Conservation (phyloP, 2,888 invertebrate genomes). For the Chorisops tibialis region DNA sequence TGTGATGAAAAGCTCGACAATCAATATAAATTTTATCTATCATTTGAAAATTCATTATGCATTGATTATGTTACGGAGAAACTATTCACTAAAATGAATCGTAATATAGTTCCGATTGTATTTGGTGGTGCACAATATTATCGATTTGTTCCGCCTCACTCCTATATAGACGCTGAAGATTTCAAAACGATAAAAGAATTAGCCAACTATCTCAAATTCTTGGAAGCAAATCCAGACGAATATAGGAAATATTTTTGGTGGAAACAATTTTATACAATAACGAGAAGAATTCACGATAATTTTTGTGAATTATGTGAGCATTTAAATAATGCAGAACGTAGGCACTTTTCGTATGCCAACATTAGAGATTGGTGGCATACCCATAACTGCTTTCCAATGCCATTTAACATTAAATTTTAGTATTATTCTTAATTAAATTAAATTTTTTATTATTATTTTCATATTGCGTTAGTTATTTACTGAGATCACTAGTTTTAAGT, state of each 20-base stretch:
- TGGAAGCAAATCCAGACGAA: slow-evolving; percentile 52
- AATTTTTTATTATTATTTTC: too few relatives aligned
- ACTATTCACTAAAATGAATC: slow-evolving; percentile 42
- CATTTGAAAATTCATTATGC: slow-evolving; percentile 68
- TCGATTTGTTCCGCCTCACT: slow-evolving; percentile 58
- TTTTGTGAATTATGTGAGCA: slow-evolving; percentile 39
- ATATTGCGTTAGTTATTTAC: too few relatives aligned
- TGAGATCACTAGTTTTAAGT: too few relatives aligned
- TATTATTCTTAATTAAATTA: too few relatives aligned
- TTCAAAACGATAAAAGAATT: slow-evolving; percentile 58
- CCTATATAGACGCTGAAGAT: slow-evolving; percentile 64
- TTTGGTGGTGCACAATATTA: slow-evolving; percentile 66
- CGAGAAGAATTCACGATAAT: slow-evolving; percentile 34
- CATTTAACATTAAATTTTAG: slow-evolving; percentile 20
- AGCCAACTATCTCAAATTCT: slow-evolving; percentile 56
- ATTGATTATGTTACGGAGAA: slow-evolving; percentile 69
- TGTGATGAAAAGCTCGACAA: slow-evolving; percentile 51
- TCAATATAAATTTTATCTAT: slow-evolving; percentile 66
- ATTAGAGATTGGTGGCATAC: slow-evolving; percentile 21
- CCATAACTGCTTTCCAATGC: neutral
- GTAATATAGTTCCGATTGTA: slow-evolving; percentile 60
- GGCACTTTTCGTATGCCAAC: slow-evolving; percentile 26
- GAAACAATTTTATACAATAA: slow-evolving; percentile 57
- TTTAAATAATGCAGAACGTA: slow-evolving; percentile 3
- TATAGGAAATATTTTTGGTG: slow-evolving; percentile 66